These are phyloP conservation scores for Cataglyphis hispanica DNA, from an alignment of 1,140 invertebrate species.

Conservation along the genomic window DNA sequence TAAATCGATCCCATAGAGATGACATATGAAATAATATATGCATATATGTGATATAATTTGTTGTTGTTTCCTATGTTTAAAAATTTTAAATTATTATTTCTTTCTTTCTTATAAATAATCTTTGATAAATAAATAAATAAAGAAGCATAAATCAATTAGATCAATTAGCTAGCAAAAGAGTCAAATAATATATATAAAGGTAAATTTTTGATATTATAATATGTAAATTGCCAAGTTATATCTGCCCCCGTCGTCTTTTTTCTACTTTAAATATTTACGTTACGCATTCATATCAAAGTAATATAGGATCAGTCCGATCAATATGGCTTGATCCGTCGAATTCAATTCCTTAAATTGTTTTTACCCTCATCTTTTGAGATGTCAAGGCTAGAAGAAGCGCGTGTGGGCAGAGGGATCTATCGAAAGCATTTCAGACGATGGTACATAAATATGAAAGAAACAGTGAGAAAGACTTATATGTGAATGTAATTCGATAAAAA, in stretches of 20 bases:
- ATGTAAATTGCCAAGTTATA: not conserved
- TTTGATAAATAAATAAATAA: not conserved
- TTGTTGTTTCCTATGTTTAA: not conserved
- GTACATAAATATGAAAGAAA: slow-evolving; percentile 41
- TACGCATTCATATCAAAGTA: not conserved
- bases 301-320: slow-evolving; percentile 9
- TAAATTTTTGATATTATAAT: not conserved
- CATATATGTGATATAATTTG: not conserved
- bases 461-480: not conserved
- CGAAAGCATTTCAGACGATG: not conserved
- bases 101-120: not conserved
- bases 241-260: not conserved
- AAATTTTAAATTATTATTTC: not conserved
- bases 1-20: not conserved
- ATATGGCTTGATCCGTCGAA: not conserved
- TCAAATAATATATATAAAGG: not conserved
- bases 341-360: slow-evolving; percentile 46
- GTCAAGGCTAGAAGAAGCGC: not conserved
- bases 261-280: not conserved
- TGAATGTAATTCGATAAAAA: slow-evolving; percentile 19
- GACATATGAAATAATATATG: not conserved
- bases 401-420: slow-evolving; percentile 4
- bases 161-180: not conserved
- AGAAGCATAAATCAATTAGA: not conserved
- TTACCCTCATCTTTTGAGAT: not conserved